A percentile compares a stretch with the other conserved stretches of the same genome.
phyloP scores from a whole-genome alignment of 2,888 invertebrate genomes.

The Xestoiulus laeticollis region DNA sequence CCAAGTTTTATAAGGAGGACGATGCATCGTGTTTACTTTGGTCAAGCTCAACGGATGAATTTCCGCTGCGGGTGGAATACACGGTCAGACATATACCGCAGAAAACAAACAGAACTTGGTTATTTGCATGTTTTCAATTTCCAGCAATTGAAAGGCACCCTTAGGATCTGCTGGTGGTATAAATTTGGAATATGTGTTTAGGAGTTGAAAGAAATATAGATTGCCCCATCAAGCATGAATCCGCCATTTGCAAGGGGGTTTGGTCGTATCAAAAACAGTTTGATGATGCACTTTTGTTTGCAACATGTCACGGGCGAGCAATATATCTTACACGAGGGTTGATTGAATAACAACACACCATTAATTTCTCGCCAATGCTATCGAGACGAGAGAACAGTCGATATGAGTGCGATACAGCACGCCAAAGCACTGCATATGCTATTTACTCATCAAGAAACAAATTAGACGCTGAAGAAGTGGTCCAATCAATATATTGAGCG shows the following conservation, averaged over 20 bases:
- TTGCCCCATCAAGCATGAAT: background rate
- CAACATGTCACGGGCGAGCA: background rate
- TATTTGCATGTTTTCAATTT: slow-evolving; percentile 21
- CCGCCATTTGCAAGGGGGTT: background rate
- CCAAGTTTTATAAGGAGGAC: background rate
- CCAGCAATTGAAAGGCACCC: background rate
- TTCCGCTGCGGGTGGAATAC: background rate
- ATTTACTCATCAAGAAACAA: slow-evolving; percentile 33
- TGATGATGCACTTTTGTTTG: background rate
- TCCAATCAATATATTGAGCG: slow-evolving; percentile 22
- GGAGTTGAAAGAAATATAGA: background rate
- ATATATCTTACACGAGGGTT: slow-evolving; percentile 18
- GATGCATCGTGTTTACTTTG: slow-evolving; percentile 7
- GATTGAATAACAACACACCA: slow-evolving; percentile 36
- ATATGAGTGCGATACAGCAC: background rate
- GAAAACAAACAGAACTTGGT: background rate
- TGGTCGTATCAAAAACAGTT: slow-evolving; percentile 14
- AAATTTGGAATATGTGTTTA: background rate
- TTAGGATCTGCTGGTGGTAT: background rate
- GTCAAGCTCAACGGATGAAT: background rate
- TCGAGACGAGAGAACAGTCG: background rate
- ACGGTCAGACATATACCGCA: background rate
- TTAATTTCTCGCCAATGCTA: background rate
- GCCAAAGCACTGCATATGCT: slow-evolving; percentile 5
- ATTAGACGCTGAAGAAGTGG: slow-evolving; percentile 24